Percentiles rank a stretch among this genome's conserved stretches.
Evolutionary conservation across 1,140 invertebrate genomes (phyloP).

Genomic region (Drusus annulatus): DNA sequence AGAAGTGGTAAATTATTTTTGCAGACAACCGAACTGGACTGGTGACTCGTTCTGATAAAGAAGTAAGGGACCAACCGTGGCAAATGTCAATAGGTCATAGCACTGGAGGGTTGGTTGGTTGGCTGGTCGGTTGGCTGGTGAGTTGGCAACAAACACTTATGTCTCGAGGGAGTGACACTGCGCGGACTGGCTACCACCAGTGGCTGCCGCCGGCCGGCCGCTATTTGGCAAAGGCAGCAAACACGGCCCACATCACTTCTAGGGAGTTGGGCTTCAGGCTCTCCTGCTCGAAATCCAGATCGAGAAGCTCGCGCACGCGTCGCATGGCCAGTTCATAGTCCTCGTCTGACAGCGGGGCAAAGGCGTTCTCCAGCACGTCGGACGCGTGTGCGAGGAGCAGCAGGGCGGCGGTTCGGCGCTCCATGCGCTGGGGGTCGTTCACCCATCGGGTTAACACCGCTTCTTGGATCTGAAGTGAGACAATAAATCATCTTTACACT

Average conservation of each 20-base stretch:
- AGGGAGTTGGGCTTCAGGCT: constrained; percentile 88
- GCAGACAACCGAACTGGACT: neutral
- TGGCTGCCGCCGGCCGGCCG: constrained; percentile 58
- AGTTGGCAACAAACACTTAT: constrained; percentile 31
- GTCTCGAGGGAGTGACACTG: constrained; percentile 13
- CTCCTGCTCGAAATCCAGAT: constrained; percentile 97
- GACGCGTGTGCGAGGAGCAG: constrained; percentile 97
- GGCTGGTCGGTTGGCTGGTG: too few relatives aligned
- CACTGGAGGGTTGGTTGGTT: constrained; percentile 14
- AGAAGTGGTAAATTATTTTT: neutral
- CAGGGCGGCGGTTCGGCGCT: constrained; percentile 92
- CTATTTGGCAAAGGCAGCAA: constrained; percentile 98
- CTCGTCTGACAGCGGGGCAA: constrained; percentile 97
- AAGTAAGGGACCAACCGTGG: neutral
- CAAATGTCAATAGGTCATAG: constrained; percentile 30
- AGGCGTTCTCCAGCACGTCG: constrained; percentile 99
- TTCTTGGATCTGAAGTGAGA: constrained; percentile 88
- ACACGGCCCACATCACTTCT: constrained; percentile 98
- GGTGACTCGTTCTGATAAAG: constrained; percentile 4
- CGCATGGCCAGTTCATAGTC: constrained; percentile 99
- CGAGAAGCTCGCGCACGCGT: constrained; percentile 93
- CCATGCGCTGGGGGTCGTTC: constrained; percentile 98
- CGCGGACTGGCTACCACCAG: constrained; percentile 51
- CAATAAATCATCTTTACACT: too few relatives aligned
- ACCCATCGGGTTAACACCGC: constrained; percentile 96